These are phyloP conservation scores for Nomada fabriciana DNA, from an alignment of 2,888 invertebrate genomes.

Conservation along the genomic window DNA sequence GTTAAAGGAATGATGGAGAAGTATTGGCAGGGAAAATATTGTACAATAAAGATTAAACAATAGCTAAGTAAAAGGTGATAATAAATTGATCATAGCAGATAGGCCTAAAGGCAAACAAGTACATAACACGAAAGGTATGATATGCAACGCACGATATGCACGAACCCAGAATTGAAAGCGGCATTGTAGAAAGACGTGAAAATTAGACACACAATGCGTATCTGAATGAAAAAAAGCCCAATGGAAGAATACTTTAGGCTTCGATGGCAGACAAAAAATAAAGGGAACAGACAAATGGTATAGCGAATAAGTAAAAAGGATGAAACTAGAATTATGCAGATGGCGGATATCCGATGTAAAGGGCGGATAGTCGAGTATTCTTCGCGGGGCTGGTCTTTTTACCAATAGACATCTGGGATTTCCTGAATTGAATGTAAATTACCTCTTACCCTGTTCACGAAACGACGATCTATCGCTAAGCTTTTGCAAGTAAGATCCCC, in stretches of 20 bases:
- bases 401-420: conserved; percentile 79
- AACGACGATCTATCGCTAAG: conserved; percentile 77
- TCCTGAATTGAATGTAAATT: conserved; percentile 81
- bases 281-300: conserved; percentile 1
- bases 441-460: conserved; percentile 74
- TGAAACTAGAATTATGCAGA: conserved; percentile 77
- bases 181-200: neutral
- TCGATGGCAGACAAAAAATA: conserved; percentile 1
- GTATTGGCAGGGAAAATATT: too few relatives aligned
- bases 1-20: too few relatives aligned
- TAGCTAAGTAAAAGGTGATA: too few relatives aligned
- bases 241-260: conserved; percentile 23
- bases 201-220: neutral
- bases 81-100: too few relatives aligned
- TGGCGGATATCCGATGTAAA: conserved; percentile 73
- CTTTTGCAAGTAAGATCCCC: conserved; percentile 72
- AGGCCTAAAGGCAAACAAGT: too few relatives aligned
- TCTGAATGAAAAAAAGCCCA: neutral
- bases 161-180: neutral
- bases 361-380: conserved; percentile 72
- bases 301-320: conserved; percentile 56
- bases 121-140: too few relatives aligned
- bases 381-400: conserved; percentile 72
- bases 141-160: too few relatives aligned
- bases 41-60: too few relatives aligned